A percentile compares a stretch with the other conserved stretches of the same genome.
Conservation (phyloP, 2,113 vertebrate species). For the Paedocypris sp. region DNA sequence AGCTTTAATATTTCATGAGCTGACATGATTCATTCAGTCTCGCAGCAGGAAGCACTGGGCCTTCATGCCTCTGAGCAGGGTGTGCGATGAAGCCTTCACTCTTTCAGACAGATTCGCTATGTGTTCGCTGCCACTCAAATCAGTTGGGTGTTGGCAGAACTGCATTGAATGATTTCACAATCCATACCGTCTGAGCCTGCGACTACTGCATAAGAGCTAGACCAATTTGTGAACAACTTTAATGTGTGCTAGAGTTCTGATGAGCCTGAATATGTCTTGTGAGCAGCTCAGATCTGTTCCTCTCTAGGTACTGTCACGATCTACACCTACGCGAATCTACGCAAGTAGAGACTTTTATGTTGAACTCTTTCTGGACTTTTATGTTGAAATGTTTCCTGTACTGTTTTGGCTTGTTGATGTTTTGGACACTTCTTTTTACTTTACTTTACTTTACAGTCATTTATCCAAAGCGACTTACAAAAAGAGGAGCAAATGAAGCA, state of each 20-base stretch:
- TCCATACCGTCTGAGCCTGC: constrained; percentile 10
- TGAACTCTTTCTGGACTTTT: too few species aligned
- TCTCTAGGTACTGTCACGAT: too few species aligned
- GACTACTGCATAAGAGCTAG: background rate
- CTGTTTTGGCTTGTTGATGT: too few species aligned
- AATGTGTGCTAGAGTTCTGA: background rate
- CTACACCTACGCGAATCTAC: too few species aligned
- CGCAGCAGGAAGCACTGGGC: constrained; percentile 2
- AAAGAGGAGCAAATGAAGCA: too few species aligned
- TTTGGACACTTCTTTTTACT: too few species aligned
- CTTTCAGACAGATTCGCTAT: constrained; percentile 10
- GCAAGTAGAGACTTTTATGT: too few species aligned
- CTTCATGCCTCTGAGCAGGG: constrained; percentile 15
- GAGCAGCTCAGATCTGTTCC: too few species aligned
- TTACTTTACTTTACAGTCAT: too few species aligned
- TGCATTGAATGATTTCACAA: constrained; percentile 16
- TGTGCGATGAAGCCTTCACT: background rate
- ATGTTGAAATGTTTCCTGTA: too few species aligned
- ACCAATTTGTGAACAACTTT: background rate
- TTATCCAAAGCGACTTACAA: too few species aligned
- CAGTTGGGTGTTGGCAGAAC: constrained; percentile 7
- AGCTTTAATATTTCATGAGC: constrained; percentile 22
- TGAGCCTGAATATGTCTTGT: too few species aligned
- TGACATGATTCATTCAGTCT: constrained; percentile 18
- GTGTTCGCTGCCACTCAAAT: constrained; percentile 19